Evolutionary conservation across 2,797 vertebrate species (phyloP).

Genomic region (Leuciscus waleckii): DNA sequence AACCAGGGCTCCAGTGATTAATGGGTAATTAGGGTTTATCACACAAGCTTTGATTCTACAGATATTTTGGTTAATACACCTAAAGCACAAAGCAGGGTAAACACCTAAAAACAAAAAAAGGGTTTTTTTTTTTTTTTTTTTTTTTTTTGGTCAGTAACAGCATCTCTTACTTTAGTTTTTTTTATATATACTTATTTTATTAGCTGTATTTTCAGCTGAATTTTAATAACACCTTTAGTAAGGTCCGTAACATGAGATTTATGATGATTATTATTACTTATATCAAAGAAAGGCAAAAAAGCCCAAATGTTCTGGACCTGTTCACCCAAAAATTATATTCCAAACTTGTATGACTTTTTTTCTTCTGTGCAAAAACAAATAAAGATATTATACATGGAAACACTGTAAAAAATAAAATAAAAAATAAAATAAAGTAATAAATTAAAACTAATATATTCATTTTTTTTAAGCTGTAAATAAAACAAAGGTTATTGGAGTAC

Average conservation of each 20-base stretch:
- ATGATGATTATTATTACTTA: not conserved
- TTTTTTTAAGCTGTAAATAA: too few species aligned
- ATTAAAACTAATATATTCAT: too few species aligned
- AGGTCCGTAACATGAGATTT: not conserved
- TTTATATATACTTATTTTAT: not conserved
- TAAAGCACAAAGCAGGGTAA: not conserved
- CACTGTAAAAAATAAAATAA: not conserved
- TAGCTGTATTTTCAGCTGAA: not conserved
- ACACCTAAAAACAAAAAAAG: too few species aligned
- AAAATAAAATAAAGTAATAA: too few species aligned
- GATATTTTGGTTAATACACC: not conserved
- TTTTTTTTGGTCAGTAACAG: not conserved
- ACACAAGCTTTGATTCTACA: conserved; percentile 1
- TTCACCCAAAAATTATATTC: not conserved
- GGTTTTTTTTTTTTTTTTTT: not conserved
- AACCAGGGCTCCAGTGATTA: not conserved
- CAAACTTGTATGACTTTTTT: not conserved
- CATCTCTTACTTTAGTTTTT: not conserved
- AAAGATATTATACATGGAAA: not conserved
- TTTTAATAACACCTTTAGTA: not conserved
- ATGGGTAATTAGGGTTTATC: not conserved
- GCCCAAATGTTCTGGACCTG: not conserved
- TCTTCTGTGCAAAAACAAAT: not conserved
- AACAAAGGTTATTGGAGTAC: too few species aligned
- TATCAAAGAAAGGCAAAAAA: not conserved